Evolutionary conservation across 2,797 vertebrate genomes (phyloP), one percentile per base, ranked within the genome.

Genomic region (Semotilus atromaculatus): DNA sequence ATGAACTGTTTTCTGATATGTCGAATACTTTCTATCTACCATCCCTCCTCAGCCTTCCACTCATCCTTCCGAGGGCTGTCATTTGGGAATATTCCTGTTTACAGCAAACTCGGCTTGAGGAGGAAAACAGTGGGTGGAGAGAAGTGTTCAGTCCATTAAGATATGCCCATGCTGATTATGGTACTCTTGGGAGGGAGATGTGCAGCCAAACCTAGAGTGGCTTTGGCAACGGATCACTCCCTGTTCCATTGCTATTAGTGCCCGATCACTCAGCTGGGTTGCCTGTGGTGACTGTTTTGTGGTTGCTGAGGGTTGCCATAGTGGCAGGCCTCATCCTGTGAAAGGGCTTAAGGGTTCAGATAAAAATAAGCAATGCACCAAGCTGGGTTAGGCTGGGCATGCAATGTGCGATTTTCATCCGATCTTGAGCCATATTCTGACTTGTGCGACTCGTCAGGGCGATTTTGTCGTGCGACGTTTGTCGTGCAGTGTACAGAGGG

Each of bases 231-330:
- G 76, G 90, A 88, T 89, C 89, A 87, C 90, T 91, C 90, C 90
- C 85, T 81, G 38, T 87, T 84, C 66, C 84, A 81, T 78, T 79
- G 88, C 89, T 89, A 88, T 92, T 91, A 90, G 87, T 86, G 83
- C 88, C 87, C 78, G 82, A 84, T 88, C 88, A 85, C 75, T 23
- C 80, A 91, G 91, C 91, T 91, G 90, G 85, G 80, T 90, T 91
- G 90, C 87, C 89, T 82, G 81, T 92, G 74, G 81, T 34, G 81
- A 92, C 90, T 78, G 87, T 91, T 89, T 86, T 92, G 91, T 90
- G 93, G 93, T 92, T 92, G 86, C 89, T 91, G 90, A 93, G 90
- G 90, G 90, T 89, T 89, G 89, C 90, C 83, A 90, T 87, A 83
- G 90, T 86, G 89, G 92, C 88, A 83, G 88, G 86, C 90, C 88